Evolutionary conservation across 2,888 invertebrate species (phyloP).

Genomic region (Formica aserva): DNA sequence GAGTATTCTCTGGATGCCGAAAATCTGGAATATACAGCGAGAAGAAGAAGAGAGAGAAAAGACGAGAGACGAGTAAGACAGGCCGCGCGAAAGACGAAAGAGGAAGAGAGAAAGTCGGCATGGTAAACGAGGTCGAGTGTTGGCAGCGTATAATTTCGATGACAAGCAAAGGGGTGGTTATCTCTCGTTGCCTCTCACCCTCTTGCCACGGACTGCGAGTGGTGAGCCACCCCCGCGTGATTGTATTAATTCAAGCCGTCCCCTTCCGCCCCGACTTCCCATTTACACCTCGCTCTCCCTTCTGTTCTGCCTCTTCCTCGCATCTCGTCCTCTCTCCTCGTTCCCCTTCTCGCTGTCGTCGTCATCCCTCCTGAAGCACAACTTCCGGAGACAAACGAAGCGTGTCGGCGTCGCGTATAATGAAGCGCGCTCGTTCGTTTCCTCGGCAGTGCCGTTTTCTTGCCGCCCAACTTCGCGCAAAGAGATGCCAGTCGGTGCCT

Average conservation of each 20-base stretch:
- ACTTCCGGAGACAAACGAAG: constrained; percentile 85
- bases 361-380: constrained; percentile 78
- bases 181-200: constrained; percentile 69
- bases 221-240: constrained; percentile 77
- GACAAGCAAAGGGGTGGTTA: constrained; percentile 79
- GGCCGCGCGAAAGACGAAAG: not conserved
- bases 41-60: constrained; percentile 5
- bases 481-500: constrained; percentile 21
- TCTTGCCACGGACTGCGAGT: constrained; percentile 67
- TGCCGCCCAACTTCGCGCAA: constrained; percentile 18
- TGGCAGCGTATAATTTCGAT: constrained; percentile 80
- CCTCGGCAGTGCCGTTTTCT: constrained; percentile 63
- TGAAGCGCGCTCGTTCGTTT: constrained; percentile 84
- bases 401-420: constrained; percentile 85
- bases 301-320: constrained; percentile 43
- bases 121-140: constrained; percentile 77
- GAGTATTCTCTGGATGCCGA: constrained; percentile 20
- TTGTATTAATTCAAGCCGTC: constrained; percentile 84
- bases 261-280: constrained; percentile 60
- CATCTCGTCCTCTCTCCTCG: not conserved
- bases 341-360: constrained; percentile 55
- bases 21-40: constrained; percentile 28
- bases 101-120: constrained; percentile 36
- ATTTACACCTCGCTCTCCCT: constrained; percentile 64
- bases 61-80: constrained; percentile 11